Evolutionary conservation across 2,113 vertebrate genomes (phyloP), one percentile per base, ranked within the genome.

Genomic region (Motacilla alba): DNA sequence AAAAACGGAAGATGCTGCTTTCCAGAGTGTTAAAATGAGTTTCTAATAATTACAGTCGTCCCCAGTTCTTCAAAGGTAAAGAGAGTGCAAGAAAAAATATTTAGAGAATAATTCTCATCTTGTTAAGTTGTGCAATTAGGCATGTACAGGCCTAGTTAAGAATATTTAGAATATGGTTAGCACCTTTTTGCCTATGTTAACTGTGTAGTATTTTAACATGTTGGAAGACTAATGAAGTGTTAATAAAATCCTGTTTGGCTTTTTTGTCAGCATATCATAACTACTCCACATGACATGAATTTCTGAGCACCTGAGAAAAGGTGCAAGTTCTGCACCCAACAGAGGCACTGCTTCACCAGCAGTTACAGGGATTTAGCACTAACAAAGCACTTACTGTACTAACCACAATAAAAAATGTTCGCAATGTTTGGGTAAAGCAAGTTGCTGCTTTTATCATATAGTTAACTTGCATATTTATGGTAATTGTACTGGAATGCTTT

Each of bases 401-500:
- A 41, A 53, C 35, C 49, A 79, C 37, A 80, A 56, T 33, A 52
- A 94, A 94, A 72, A 87, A 7, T 24, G 37, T 41, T 85, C 37
- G 28, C 41, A 49, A 73, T 78, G 41, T 82, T 89, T 73, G 46
- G 84, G 67, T 93, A 84, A 94, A 93, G 78, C 37, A 11, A 63
- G 24, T 70, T 81, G 50, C 58, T 67, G 83, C 27, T 94, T 82
- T 92, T 67, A 86, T 91, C 69, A 30, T 79, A 55, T 33, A 39
- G 49, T 76, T 92, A 90, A 33, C 76, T 53, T 93, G 95, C 37
- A 60, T 92, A 87, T 89, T 92, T 96, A 93, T 92, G 83, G 95
- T 75, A 95, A 74, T 86, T 69, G 77, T 58, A 89, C 70, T 78
- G 88, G 70, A 95, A 94, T 69, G 91, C 74, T 97, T 97, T 95